phyloP scores from a whole-genome alignment of 1,140 invertebrate genomes.

The Idris sp. region DNA sequence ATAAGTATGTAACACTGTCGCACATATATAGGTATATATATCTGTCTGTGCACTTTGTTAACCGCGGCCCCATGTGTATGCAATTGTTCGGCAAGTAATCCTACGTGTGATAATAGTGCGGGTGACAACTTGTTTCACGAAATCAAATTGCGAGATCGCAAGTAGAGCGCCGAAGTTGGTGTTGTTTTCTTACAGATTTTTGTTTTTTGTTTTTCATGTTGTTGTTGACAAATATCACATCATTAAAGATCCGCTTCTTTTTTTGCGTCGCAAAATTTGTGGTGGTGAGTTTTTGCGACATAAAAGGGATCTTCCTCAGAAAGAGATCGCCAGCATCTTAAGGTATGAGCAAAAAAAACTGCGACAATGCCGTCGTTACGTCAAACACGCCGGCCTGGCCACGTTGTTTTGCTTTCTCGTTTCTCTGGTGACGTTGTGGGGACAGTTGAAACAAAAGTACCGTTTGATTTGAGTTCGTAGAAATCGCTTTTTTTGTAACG shows the following conservation, averaged over 20 bases:
- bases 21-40: slow-evolving; percentile 10
- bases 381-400: neutral
- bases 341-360: no score
- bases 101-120: slow-evolving; percentile 56
- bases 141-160: no score
- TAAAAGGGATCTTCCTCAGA: slow-evolving; percentile 44
- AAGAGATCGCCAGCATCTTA: slow-evolving; percentile 44
- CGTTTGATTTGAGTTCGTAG: no score
- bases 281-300: slow-evolving; percentile 58
- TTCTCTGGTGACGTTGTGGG: slow-evolving; percentile 23
- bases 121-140: slow-evolving; percentile 53
- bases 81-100: slow-evolving; percentile 23
- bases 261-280: slow-evolving; percentile 41
- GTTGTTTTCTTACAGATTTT: no score
- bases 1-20: no score
- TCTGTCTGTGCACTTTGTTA: slow-evolving; percentile 29
- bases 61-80: slow-evolving; percentile 23
- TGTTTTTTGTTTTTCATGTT: no score
- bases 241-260: no score
- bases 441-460: no score
- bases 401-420: slow-evolving; percentile 20
- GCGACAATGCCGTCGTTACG: neutral
- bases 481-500: no score
- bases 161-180: no score
- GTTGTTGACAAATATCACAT: no score